Evolutionary conservation across 2,888 invertebrate genomes (phyloP).

Genomic region (Syrista parreyssii): DNA sequence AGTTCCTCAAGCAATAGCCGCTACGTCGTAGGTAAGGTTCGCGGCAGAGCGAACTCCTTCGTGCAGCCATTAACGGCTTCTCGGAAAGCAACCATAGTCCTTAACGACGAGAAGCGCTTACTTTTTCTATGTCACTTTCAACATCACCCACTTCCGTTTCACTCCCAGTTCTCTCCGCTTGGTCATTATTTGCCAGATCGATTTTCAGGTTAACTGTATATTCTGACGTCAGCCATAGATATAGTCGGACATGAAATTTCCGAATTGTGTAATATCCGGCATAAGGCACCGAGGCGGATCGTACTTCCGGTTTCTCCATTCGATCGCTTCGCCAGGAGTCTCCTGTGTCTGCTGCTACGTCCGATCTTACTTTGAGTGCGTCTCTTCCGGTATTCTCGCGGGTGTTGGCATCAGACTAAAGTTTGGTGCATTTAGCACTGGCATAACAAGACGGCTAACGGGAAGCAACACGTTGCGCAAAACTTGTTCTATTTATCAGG

Average conservation of each 20-base stretch:
- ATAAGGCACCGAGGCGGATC: not conserved
- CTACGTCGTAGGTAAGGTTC: not conserved
- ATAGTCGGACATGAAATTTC: not conserved
- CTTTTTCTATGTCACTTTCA: not conserved
- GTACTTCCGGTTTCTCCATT: not conserved
- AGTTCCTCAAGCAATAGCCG: not conserved
- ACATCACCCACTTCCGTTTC: not conserved
- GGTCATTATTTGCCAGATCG: not conserved
- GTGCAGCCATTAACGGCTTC: not conserved
- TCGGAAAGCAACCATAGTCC: not conserved
- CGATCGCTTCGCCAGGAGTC: not conserved
- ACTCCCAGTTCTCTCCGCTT: not conserved
- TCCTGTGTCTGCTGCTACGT: not conserved
- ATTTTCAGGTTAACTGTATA: not conserved
- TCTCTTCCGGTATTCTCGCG: not conserved
- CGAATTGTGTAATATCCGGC: not conserved
- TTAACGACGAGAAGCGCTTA: not conserved
- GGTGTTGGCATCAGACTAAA: slow-evolving; percentile 23
- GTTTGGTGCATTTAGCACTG: slow-evolving; percentile 32
- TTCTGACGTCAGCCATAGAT: not conserved
- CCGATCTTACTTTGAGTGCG: not conserved
- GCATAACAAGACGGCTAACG: slow-evolving; percentile 34
- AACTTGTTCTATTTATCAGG: slow-evolving; percentile 54
- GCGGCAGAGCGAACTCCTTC: not conserved
- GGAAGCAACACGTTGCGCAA: slow-evolving; percentile 51